These are phyloP conservation scores for Notamacropus eugenii DNA, from an alignment of 2,797 vertebrate species.

Conservation along the genomic window DNA sequence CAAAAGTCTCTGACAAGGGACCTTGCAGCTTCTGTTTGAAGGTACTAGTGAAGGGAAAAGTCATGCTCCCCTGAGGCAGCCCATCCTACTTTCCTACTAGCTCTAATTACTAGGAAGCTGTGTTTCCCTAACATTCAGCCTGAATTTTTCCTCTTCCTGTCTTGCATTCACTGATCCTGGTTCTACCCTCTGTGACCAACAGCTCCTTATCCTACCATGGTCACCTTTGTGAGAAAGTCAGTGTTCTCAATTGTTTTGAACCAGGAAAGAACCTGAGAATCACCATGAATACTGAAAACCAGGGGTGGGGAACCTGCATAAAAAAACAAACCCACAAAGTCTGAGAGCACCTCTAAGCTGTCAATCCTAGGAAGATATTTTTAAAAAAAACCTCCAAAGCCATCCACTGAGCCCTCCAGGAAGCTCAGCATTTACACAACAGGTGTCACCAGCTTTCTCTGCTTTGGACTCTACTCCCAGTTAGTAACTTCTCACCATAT, in stretches of 20 bases:
- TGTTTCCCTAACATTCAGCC: background rate
- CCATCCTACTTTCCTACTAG: background rate
- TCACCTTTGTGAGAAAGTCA: slow-evolving; percentile 47
- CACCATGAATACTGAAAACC: slow-evolving; percentile 40
- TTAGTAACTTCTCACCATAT: slow-evolving; percentile 63
- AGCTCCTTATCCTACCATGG: slow-evolving; percentile 47
- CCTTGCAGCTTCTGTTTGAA: background rate
- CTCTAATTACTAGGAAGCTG: background rate
- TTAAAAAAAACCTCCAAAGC: slow-evolving; percentile 28
- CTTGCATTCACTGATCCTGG: background rate
- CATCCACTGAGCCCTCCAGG: slow-evolving; percentile 38
- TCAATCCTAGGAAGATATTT: slow-evolving; percentile 58
- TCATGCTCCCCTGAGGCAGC: background rate
- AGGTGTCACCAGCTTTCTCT: slow-evolving; percentile 72
- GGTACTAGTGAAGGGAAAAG: background rate
- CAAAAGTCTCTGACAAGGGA: background rate
- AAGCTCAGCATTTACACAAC: slow-evolving; percentile 67
- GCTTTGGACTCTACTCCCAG: slow-evolving; percentile 76
- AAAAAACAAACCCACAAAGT: slow-evolving; percentile 57
- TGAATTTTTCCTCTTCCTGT: background rate
- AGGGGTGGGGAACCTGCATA: too few species aligned
- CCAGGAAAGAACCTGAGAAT: slow-evolving; percentile 49
- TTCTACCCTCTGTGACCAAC: background rate
- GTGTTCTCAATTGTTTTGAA: slow-evolving; percentile 28
- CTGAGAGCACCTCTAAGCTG: slow-evolving; percentile 69